phyloP scores from a whole-genome alignment of 2,113 vertebrate species.

The Ardeotis arabs region DNA sequence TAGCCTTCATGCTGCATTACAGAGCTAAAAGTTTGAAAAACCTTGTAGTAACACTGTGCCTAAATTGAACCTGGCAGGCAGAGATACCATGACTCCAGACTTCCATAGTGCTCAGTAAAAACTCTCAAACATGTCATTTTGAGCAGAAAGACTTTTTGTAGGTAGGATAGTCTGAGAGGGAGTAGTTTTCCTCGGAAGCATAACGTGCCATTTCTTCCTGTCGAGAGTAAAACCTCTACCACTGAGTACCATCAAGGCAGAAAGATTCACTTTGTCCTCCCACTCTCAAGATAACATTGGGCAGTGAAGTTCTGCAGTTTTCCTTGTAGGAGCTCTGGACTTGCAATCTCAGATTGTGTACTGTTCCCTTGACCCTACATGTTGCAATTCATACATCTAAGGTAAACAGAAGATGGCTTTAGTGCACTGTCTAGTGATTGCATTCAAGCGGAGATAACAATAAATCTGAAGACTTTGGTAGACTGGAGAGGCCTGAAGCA shows the following conservation, averaged over 20 bases:
- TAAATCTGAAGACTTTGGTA: background rate
- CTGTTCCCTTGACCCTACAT: background rate
- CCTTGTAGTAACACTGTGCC: background rate
- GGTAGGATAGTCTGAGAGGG: background rate
- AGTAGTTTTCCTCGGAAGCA: background rate
- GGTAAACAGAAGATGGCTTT: background rate
- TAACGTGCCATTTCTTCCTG: background rate
- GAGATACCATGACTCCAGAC: background rate
- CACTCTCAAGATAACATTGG: background rate
- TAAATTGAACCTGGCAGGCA: background rate
- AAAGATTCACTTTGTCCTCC: background rate
- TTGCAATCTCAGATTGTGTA: background rate
- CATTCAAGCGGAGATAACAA: background rate
- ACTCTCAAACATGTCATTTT: rapidly evolving
- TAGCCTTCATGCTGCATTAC: background rate
- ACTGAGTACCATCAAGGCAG: background rate
- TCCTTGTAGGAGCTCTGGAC: background rate
- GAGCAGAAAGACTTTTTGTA: background rate
- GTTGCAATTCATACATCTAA: background rate
- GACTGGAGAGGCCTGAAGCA: background rate
- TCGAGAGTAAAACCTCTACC: background rate
- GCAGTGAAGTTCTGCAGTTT: background rate
- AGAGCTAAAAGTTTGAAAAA: background rate
- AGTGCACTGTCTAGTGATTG: background rate
- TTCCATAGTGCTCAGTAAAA: background rate